Conservation (phyloP, 2,888 invertebrate genomes). For the Uloborus plumipes region DNA sequence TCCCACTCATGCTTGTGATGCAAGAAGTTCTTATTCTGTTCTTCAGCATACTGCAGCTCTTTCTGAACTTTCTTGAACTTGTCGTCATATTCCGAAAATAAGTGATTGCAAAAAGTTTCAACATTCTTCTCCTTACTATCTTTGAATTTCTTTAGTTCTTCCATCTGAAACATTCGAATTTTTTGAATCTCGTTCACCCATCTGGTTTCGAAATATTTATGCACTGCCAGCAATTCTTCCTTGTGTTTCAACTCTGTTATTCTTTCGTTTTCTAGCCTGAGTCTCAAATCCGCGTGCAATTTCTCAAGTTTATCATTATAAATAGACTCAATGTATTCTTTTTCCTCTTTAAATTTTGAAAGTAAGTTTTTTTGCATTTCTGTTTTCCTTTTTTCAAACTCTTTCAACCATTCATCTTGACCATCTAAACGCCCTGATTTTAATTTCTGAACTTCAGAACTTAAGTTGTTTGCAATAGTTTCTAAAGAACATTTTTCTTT, state of each 20-base stretch:
- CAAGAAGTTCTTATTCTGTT: background rate
- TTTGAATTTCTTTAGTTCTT: conserved; percentile 44
- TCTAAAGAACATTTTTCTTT: conserved; percentile 20
- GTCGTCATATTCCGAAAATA: conserved; percentile 21
- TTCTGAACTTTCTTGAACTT: conserved; percentile 26
- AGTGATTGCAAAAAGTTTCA: conserved; percentile 39
- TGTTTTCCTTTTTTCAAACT: conserved; percentile 17
- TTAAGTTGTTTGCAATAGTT: conserved; percentile 1
- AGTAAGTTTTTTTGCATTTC: conserved; percentile 7
- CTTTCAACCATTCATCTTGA: conserved; percentile 6
- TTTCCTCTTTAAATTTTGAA: conserved; percentile 11
- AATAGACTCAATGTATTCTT: background rate
- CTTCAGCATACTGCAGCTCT: conserved; percentile 20
- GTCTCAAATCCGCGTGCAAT: conserved; percentile 20
- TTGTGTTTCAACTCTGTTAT: conserved; percentile 14
- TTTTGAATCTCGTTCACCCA: conserved; percentile 47
- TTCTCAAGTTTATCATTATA: conserved; percentile 21
- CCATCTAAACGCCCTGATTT: conserved; percentile 2
- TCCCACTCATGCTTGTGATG: conserved; percentile 19
- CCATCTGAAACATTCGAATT: conserved; percentile 23
- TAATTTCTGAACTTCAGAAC: conserved; percentile 19
- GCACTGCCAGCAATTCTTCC: conserved; percentile 27
- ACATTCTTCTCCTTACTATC: conserved; percentile 43
- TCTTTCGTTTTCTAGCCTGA: conserved; percentile 21
- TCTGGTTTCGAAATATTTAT: conserved; percentile 28